Conservation (phyloP, 2,888 invertebrate genomes). For the Steinernema hermaphroditum region DNA sequence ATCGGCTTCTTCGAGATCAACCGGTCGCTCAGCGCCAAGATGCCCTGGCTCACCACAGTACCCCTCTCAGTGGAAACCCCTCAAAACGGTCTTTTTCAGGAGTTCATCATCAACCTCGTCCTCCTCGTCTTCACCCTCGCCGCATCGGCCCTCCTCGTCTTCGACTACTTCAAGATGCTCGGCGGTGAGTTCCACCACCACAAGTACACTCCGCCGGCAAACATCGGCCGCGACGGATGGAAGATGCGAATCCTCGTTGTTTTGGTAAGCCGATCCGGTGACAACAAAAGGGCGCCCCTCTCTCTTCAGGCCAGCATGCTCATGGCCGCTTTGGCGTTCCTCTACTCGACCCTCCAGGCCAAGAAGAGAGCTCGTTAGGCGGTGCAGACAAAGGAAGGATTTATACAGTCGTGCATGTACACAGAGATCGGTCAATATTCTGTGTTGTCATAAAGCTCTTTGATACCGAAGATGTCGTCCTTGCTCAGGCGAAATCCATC, state of each 20-base stretch:
- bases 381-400: background rate
- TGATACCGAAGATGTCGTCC: slow-evolving; percentile 41
- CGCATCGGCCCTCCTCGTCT: slow-evolving; percentile 36
- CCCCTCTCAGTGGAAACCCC: slow-evolving; percentile 20
- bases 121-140: slow-evolving; percentile 37
- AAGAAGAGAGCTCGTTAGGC: slow-evolving; percentile 13
- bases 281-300: background rate
- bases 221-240: slow-evolving; percentile 49
- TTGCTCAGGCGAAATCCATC: slow-evolving; percentile 35
- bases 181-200: slow-evolving; percentile 44
- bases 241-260: slow-evolving; percentile 46
- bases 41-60: slow-evolving; percentile 33
- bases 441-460: slow-evolving; percentile 36
- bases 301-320: slow-evolving; percentile 1
- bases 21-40: slow-evolving; percentile 38
- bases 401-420: background rate
- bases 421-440: slow-evolving; percentile 27
- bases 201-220: slow-evolving; percentile 38
- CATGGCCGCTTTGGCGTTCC: slow-evolving; percentile 13
- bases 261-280: slow-evolving; percentile 33
- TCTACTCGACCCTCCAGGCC: slow-evolving; percentile 17
- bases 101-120: slow-evolving; percentile 42
- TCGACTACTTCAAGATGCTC: slow-evolving; percentile 42
- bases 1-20: slow-evolving; percentile 37
- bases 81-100: slow-evolving; percentile 42